Conservation (phyloP, 92 coral and sea anemone species). For the Galaxea fascicularis region DNA sequence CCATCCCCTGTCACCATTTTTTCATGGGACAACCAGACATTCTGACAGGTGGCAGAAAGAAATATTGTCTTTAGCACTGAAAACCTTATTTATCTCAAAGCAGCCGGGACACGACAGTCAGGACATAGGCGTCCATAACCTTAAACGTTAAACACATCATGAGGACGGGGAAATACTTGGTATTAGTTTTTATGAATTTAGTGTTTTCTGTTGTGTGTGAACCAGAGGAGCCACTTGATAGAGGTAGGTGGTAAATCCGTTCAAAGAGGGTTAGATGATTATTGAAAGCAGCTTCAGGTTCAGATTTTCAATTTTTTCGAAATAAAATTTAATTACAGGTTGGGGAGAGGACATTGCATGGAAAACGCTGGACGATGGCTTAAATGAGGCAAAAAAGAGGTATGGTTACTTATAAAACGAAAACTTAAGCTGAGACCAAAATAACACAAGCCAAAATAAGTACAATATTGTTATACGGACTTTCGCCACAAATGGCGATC, state of each 20-base stretch:
- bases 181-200: conserved; percentile 16
- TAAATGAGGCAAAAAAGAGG: conserved; percentile 80
- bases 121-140: not conserved
- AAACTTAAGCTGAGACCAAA: not conserved
- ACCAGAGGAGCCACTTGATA: conserved; percentile 41
- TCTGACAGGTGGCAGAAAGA: conserved; percentile 28
- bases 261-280: not conserved
- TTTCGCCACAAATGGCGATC: too few relatives aligned
- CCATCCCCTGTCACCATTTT: not conserved
- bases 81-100: not conserved
- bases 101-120: conserved; percentile 1
- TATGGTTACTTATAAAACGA: not conserved
- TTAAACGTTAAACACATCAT: not conserved
- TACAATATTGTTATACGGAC: not conserved
- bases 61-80: conserved; percentile 24
- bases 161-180: conserved; percentile 10
- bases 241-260: conserved; percentile 12
- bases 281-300: conserved; percentile 9
- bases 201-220: conserved; percentile 12
- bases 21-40: conserved; percentile 22
- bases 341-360: conserved; percentile 86
- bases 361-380: conserved; percentile 73
- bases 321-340: conserved; percentile 44
- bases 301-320: not conserved
- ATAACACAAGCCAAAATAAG: not conserved